phyloP scores from a whole-genome alignment of 2,113 vertebrate species.

The Chlamydotis undulata region DNA sequence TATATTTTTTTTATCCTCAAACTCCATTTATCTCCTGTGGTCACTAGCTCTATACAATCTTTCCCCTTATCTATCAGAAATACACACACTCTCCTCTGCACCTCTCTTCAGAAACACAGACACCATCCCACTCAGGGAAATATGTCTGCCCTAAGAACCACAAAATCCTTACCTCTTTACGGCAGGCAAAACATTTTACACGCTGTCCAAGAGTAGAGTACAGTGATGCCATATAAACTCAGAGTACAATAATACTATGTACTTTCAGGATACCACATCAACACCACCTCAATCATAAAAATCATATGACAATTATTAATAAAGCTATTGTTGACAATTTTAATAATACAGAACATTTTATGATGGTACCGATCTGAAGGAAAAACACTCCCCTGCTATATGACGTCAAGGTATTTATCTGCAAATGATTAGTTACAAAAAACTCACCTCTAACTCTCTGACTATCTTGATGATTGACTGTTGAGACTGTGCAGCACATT shows the following conservation, averaged over 20 bases:
- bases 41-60: not conserved
- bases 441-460: conserved; percentile 83
- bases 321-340: not conserved
- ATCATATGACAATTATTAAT: not conserved
- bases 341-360: not conserved
- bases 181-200: not conserved
- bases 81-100: not conserved
- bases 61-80: not conserved
- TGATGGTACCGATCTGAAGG: not conserved
- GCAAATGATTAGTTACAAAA: not conserved
- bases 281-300: not conserved
- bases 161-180: not conserved
- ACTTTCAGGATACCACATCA: not conserved
- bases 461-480: conserved; percentile 79
- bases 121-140: not conserved
- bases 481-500: conserved; percentile 80
- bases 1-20: not conserved
- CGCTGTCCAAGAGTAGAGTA: not conserved
- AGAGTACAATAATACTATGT: not conserved
- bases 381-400: not conserved
- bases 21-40: not conserved
- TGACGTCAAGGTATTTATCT: not conserved
- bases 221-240: not conserved
- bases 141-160: not conserved
- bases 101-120: not conserved